Conservation (phyloP, 37 sponge, comb jelly and placozoan genomes). For the Geodia barretti region DNA sequence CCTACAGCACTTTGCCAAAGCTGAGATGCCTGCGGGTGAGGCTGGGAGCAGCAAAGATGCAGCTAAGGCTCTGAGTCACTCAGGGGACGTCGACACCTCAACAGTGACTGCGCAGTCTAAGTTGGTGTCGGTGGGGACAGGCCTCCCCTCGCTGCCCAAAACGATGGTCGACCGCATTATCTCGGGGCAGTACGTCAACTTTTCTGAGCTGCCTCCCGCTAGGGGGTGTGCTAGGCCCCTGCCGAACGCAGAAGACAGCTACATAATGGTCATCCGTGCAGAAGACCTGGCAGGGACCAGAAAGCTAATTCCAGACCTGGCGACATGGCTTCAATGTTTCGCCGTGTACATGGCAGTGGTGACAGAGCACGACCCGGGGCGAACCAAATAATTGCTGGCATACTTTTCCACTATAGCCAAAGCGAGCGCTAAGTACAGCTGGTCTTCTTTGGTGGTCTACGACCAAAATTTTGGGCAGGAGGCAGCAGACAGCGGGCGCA, state of each 20-base stretch:
- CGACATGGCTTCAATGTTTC: constrained; percentile 36
- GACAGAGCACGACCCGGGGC: not conserved
- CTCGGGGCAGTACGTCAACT: not conserved
- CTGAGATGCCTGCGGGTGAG: not conserved
- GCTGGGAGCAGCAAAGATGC: not conserved
- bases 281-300: not conserved
- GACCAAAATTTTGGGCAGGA: constrained; percentile 20
- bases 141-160: constrained; percentile 13
- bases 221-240: not conserved
- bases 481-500: not conserved
- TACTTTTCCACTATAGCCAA: constrained; percentile 2
- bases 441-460: constrained; percentile 24
- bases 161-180: constrained; percentile 14
- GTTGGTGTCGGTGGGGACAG: not conserved
- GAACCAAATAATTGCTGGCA: constrained; percentile 3
- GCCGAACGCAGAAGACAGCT: not conserved
- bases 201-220: constrained; percentile 11
- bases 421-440: not conserved
- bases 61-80: not conserved
- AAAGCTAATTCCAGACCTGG: constrained; percentile 15
- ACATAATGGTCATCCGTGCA: constrained; percentile 3
- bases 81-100: not conserved
- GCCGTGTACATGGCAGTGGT: not conserved
- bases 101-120: too few species aligned
- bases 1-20: not conserved